Conservation (phyloP, 2,888 invertebrate genomes). For the Phoenoteleia sp. region DNA sequence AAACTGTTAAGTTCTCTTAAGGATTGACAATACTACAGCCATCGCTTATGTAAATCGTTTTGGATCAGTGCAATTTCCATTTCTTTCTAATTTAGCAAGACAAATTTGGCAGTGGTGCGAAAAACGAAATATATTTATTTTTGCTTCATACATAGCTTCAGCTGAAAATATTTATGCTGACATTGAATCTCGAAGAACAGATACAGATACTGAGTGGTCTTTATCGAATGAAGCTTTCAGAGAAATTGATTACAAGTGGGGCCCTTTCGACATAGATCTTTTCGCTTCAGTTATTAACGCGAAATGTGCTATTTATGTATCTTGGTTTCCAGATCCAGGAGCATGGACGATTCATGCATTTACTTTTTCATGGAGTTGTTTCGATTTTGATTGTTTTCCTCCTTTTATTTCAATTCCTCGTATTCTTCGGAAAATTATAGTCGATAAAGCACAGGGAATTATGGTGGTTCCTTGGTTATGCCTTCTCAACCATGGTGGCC, state of each 20-base stretch:
- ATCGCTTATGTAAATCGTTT: conserved; percentile 2
- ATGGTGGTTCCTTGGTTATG: background rate
- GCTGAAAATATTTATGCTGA: background rate
- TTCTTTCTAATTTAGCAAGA: background rate
- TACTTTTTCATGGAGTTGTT: background rate
- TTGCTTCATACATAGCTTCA: conserved; percentile 5
- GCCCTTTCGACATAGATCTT: background rate
- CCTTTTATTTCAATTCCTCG: background rate
- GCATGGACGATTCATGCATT: background rate
- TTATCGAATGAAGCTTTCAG: background rate
- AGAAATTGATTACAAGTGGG: background rate
- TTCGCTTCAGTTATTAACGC: background rate
- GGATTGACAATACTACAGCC: conserved; percentile 17
- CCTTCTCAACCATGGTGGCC: conserved; percentile 5
- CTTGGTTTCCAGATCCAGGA: background rate
- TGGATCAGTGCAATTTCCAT: background rate
- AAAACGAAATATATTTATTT: background rate
- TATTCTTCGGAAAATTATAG: background rate
- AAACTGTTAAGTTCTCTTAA: conserved; percentile 3
- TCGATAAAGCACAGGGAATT: background rate
- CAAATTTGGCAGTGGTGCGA: conserved; percentile 38
- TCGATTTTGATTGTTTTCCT: background rate
- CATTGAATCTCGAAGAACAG: background rate
- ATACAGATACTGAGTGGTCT: conserved; percentile 5
- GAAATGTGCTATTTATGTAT: background rate